Evolutionary conservation across 2,113 vertebrate genomes (phyloP).

Genomic region (Chunga burmeisteri): DNA sequence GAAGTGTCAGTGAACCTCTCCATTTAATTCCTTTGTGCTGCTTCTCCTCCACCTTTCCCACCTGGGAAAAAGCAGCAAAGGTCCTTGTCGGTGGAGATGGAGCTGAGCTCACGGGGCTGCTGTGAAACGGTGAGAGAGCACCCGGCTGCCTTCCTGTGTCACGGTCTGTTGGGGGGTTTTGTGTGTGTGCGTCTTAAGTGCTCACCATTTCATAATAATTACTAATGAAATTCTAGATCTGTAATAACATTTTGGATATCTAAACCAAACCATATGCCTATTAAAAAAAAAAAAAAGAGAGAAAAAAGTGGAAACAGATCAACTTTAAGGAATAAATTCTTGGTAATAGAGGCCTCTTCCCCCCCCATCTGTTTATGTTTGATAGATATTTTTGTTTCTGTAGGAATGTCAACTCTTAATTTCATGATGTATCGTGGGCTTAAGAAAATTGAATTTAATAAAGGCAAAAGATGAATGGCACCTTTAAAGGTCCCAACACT

Average conservation of each 20-base stretch:
- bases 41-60: not conserved
- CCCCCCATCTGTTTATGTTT: slow-evolving; percentile 74
- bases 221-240: slow-evolving; percentile 82
- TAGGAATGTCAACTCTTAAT: slow-evolving; percentile 85
- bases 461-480: slow-evolving; percentile 85
- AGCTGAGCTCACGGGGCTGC: not conserved
- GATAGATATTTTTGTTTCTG: slow-evolving; percentile 85
- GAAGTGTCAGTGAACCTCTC: not conserved
- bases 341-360: slow-evolving; percentile 69
- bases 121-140: not conserved
- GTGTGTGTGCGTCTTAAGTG: slow-evolving; percentile 46
- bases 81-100: not conserved
- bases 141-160: not conserved
- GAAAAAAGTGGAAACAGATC: slow-evolving; percentile 79
- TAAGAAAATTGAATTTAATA: slow-evolving; percentile 87
- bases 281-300: not conserved
- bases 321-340: slow-evolving; percentile 80
- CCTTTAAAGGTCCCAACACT: slow-evolving; percentile 86
- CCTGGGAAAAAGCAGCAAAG: not conserved
- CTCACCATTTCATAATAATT: slow-evolving; percentile 77
- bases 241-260: slow-evolving; percentile 79
- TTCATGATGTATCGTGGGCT: slow-evolving; percentile 83
- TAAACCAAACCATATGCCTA: slow-evolving; percentile 81
- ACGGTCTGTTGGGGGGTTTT: not conserved
- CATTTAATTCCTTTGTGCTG: not conserved